Evolutionary conservation across 1,140 invertebrate species (phyloP).

Genomic region (Lucilia sericata): DNA sequence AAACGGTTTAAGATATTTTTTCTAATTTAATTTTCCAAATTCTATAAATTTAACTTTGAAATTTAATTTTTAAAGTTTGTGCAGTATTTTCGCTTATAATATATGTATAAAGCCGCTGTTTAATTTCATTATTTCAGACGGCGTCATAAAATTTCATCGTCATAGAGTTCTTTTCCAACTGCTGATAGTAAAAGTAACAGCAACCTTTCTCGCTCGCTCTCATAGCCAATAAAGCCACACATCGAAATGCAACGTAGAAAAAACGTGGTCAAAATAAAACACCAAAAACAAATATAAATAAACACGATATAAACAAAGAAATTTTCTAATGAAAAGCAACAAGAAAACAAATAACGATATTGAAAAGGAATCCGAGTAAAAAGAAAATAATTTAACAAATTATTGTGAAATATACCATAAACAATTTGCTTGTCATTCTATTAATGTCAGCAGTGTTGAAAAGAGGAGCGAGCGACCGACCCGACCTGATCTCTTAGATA

Average conservation of each 20-base stretch:
- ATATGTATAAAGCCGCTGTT: too few relatives aligned
- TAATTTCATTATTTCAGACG: too few relatives aligned
- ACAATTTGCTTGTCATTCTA: conserved; percentile 13
- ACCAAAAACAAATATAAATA: conserved; percentile 25
- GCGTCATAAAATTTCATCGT: too few relatives aligned
- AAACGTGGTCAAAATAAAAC: conserved; percentile 36
- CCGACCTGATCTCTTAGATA: background rate
- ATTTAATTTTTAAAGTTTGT: too few relatives aligned
- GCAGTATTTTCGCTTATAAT: too few relatives aligned
- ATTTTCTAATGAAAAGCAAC: background rate
- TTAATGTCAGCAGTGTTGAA: background rate
- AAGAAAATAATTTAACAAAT: background rate
- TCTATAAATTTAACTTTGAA: too few relatives aligned
- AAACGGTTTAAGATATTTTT: too few relatives aligned
- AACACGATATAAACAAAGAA: conserved; percentile 15
- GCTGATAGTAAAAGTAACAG: background rate
- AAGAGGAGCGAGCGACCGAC: background rate
- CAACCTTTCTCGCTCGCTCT: background rate
- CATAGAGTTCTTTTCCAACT: background rate
- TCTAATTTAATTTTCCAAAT: too few relatives aligned
- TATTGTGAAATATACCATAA: conserved; percentile 26
- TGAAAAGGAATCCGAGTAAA: too few relatives aligned
- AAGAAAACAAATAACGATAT: background rate
- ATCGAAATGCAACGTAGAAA: background rate
- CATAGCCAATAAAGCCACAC: background rate